A percentile compares a stretch with the other conserved stretches of the same genome.
These are phyloP conservation scores for Epistrophe eligans DNA, from an alignment of 2,888 invertebrate species.

Conservation along the genomic window DNA sequence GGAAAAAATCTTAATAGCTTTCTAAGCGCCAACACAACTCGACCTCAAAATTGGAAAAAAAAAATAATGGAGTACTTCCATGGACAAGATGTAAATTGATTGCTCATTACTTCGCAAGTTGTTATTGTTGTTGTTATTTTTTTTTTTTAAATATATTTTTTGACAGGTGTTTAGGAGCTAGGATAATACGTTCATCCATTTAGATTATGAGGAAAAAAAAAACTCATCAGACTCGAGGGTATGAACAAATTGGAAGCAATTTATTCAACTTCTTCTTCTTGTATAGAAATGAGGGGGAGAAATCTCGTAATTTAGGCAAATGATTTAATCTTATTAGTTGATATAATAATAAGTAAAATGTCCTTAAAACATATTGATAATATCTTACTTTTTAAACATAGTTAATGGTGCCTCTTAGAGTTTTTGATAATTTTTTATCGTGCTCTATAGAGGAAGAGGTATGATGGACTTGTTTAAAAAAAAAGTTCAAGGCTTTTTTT, in stretches of 20 bases:
- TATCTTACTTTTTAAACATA: background rate
- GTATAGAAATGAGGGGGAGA: background rate
- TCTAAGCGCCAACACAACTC: slow-evolving; percentile 33
- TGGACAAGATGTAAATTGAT: slow-evolving; percentile 44
- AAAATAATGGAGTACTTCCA: slow-evolving; percentile 33
- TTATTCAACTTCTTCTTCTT: background rate
- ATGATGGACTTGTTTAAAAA: too few relatives aligned
- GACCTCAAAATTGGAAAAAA: slow-evolving; percentile 43
- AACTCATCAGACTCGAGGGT: slow-evolving; percentile 15
- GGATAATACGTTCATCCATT: slow-evolving; percentile 24
- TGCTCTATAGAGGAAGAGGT: too few relatives aligned
- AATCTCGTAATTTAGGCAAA: background rate
- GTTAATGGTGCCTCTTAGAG: background rate
- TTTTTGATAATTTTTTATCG: too few relatives aligned
- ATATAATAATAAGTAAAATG: background rate
- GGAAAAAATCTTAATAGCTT: slow-evolving; percentile 55
- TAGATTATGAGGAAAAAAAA: slow-evolving; percentile 11
- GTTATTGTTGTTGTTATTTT: background rate
- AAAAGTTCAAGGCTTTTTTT: too few relatives aligned
- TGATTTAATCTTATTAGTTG: background rate
- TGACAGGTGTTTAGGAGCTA: slow-evolving; percentile 9
- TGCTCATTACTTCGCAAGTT: slow-evolving; percentile 26
- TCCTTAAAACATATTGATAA: background rate
- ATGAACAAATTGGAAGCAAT: slow-evolving; percentile 9
- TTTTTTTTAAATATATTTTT: background rate